phyloP scores from a whole-genome alignment of 2,888 invertebrate species.

The Eupeodes luniger region DNA sequence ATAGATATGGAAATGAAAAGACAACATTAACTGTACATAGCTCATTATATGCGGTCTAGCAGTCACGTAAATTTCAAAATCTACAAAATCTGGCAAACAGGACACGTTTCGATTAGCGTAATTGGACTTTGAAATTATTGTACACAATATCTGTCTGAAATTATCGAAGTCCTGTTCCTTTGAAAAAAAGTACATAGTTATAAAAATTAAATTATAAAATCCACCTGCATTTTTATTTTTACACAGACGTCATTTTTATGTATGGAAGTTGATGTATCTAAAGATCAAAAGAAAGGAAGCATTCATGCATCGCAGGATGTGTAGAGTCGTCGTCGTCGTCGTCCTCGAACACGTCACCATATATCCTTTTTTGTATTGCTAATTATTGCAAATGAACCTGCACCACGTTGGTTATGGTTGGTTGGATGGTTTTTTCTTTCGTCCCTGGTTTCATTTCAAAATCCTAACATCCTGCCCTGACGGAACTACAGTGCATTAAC shows the following conservation, averaged over 20 bases:
- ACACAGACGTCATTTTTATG: neutral
- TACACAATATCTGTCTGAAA: constrained; percentile 36
- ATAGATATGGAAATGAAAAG: constrained; percentile 35
- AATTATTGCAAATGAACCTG: constrained; percentile 31
- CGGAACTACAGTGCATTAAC: constrained; percentile 65
- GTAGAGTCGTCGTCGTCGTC: neutral
- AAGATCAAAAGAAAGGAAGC: constrained; percentile 64
- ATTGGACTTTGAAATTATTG: constrained; percentile 44
- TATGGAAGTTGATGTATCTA: neutral
- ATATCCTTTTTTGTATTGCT: constrained; percentile 47
- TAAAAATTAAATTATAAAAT: constrained; percentile 45
- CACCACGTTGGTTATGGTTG: neutral
- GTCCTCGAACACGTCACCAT: constrained; percentile 34
- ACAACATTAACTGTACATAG: constrained; percentile 14
- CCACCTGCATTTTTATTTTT: constrained; percentile 45
- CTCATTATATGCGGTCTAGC: constrained; percentile 63
- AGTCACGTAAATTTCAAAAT: constrained; percentile 68
- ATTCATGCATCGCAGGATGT: constrained; percentile 39
- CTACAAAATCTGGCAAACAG: constrained; percentile 65
- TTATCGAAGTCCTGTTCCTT: neutral
- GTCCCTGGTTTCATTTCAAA: constrained; percentile 26
- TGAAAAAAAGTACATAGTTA: neutral
- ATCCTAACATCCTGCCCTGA: constrained; percentile 54
- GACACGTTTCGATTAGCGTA: constrained; percentile 72
- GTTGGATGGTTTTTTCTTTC: neutral